A percentile compares a stretch with the other conserved stretches of the same genome.
Conservation (phyloP, 2,888 invertebrate genomes). For the Spialia ferax region DNA sequence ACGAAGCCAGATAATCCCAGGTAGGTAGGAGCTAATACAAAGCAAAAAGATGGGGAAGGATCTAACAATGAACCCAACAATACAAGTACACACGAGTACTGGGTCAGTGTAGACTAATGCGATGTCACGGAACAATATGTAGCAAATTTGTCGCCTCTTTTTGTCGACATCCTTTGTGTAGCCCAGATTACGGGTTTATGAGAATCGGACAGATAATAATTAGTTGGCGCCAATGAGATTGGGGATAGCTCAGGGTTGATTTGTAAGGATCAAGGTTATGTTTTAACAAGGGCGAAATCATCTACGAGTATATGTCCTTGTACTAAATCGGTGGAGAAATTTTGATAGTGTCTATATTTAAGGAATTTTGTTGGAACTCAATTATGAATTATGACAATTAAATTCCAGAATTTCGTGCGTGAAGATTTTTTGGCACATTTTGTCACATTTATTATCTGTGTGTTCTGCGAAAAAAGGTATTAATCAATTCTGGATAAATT, state of each 20-base stretch:
- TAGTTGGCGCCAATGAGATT: slow-evolving; percentile 19
- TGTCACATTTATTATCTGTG: too few species aligned
- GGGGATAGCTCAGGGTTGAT: background rate
- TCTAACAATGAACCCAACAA: slow-evolving; percentile 21
- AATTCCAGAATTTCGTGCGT: too few species aligned
- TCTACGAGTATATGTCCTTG: too few species aligned
- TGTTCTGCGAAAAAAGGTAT: too few species aligned
- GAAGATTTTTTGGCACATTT: too few species aligned
- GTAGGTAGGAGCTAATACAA: background rate
- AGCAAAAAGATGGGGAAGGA: slow-evolving; percentile 20
- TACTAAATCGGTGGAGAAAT: too few species aligned
- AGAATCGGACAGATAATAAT: slow-evolving; percentile 25
- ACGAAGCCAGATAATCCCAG: background rate
- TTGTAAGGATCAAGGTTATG: background rate
- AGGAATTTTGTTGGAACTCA: too few species aligned
- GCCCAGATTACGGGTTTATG: slow-evolving; percentile 14
- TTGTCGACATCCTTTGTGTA: slow-evolving; percentile 22
- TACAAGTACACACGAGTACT: background rate
- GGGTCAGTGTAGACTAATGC: slow-evolving; percentile 17
- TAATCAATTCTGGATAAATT: too few species aligned
- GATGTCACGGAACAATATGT: slow-evolving; percentile 21
- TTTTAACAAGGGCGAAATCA: too few species aligned
- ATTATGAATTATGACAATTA: too few species aligned
- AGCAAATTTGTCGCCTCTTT: slow-evolving; percentile 25
- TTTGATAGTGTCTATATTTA: too few species aligned